Evolutionary conservation across 2,797 vertebrate genomes (phyloP).

Genomic region (Kryptopterus vitreolus): DNA sequence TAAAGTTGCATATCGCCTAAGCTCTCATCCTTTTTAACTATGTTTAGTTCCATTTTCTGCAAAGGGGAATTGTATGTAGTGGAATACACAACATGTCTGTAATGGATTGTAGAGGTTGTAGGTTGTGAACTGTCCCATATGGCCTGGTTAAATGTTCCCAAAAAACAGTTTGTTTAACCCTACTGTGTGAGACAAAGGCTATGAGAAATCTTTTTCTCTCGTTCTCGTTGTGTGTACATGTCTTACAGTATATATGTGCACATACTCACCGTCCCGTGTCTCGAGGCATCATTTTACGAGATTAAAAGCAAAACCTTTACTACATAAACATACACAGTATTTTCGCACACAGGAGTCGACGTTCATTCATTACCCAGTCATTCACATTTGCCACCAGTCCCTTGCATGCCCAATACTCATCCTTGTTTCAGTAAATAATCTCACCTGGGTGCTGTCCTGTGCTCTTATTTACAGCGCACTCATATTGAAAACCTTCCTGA

Average conservation of each 20-base stretch:
- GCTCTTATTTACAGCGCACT: background rate
- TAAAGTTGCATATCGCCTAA: background rate
- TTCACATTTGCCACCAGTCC: background rate
- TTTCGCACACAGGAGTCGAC: background rate
- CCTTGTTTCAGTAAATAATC: background rate
- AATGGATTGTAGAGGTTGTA: background rate
- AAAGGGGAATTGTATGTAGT: background rate
- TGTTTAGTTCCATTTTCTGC: background rate
- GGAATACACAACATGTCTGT: background rate
- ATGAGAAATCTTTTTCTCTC: background rate
- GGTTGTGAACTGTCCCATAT: background rate
- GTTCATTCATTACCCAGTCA: background rate
- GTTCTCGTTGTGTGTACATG: too few species aligned
- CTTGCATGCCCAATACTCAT: background rate
- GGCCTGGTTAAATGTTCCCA: too few species aligned
- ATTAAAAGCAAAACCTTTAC: background rate
- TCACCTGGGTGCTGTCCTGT: background rate
- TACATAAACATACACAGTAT: background rate
- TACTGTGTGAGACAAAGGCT: too few species aligned
- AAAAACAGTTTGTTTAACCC: background rate
- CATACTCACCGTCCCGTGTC: background rate
- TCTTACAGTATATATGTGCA: background rate
- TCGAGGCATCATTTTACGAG: background rate
- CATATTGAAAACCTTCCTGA: background rate
- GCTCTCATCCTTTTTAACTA: conserved; percentile 11